Evolutionary conservation across 92 coral and sea anemone genomes (phyloP).

Genomic region (Plumapathes pennacea): DNA sequence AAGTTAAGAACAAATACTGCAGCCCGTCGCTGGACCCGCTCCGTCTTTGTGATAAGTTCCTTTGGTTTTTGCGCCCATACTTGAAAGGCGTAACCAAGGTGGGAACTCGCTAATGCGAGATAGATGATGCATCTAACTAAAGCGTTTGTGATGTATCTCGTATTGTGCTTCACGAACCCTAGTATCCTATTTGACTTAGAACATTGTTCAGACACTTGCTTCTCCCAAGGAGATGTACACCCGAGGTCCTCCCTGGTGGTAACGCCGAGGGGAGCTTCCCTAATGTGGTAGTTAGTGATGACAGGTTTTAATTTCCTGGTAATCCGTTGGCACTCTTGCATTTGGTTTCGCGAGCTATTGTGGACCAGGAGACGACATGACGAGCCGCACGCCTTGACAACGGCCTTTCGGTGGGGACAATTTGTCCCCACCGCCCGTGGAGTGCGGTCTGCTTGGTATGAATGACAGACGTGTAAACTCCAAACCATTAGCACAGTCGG

Average conservation of each 20-base stretch:
- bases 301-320: conserved; percentile 27
- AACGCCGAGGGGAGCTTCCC: conserved; percentile 4
- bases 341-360: too few relatives aligned
- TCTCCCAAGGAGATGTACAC: too few relatives aligned
- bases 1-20: conserved; percentile 17
- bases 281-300: conserved; percentile 14
- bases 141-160: conserved; percentile 15
- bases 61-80: conserved; percentile 41
- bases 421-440: too few relatives aligned
- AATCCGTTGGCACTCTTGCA: conserved; percentile 21
- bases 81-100: conserved; percentile 38
- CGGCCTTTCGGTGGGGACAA: too few relatives aligned
- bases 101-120: conserved; percentile 27
- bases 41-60: conserved; percentile 12
- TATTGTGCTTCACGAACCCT: conserved; percentile 19
- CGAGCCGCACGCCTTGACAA: too few relatives aligned
- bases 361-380: too few relatives aligned
- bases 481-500: too few relatives aligned
- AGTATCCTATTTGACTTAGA: conserved; percentile 38
- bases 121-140: conserved; percentile 19
- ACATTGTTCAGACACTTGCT: conserved; percentile 25
- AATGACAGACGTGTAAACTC: too few relatives aligned
- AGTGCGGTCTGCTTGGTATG: too few relatives aligned
- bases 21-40: conserved; percentile 21
- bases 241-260: conserved; percentile 32